Percentiles rank a stretch among this genome's conserved stretches.
Evolutionary conservation across 2,797 vertebrate genomes (phyloP).

Genomic region (Xyrichtys novacula): DNA sequence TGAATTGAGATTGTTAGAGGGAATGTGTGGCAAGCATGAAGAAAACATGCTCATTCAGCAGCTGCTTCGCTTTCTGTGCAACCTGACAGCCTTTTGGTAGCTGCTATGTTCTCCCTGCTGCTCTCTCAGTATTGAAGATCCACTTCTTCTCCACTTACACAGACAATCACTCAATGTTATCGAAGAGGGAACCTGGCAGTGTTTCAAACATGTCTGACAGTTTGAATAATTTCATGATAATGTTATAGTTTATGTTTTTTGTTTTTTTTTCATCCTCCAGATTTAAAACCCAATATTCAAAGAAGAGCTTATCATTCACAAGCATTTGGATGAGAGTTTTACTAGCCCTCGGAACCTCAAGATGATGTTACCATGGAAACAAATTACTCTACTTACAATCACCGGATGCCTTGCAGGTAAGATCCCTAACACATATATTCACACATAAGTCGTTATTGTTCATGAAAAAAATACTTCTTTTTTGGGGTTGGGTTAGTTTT

Average conservation of each 20-base stretch:
- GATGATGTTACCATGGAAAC: conserved; percentile 97
- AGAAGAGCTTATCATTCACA: conserved; percentile 82
- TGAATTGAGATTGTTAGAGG: conserved; percentile 69
- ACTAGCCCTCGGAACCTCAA: conserved; percentile 87
- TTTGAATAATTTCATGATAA: conserved; percentile 76
- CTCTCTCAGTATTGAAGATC: conserved; percentile 40
- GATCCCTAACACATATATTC: conserved; percentile 72
- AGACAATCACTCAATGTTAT: conserved; percentile 33
- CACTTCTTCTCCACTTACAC: conserved; percentile 44
- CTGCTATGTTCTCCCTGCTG: background rate
- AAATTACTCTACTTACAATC: conserved; percentile 91
- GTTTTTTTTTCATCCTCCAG: conserved; percentile 86
- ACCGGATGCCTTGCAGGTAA: conserved; percentile 95
- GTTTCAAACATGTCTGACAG: conserved; percentile 65
- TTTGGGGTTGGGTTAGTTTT: background rate
- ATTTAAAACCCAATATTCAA: conserved; percentile 87
- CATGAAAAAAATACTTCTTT: conserved; percentile 40
- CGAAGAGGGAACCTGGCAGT: conserved; percentile 42
- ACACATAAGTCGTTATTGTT: conserved; percentile 47
- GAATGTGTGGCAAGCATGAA: conserved; percentile 59
- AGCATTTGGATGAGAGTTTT: conserved; percentile 85
- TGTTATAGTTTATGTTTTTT: conserved; percentile 84
- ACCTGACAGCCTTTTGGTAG: conserved; percentile 43
- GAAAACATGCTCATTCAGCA: conserved; percentile 69
- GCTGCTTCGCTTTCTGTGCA: conserved; percentile 62